These are phyloP conservation scores for Tolmerus cingulatus DNA, from an alignment of 2,888 invertebrate species.

Conservation along the genomic window DNA sequence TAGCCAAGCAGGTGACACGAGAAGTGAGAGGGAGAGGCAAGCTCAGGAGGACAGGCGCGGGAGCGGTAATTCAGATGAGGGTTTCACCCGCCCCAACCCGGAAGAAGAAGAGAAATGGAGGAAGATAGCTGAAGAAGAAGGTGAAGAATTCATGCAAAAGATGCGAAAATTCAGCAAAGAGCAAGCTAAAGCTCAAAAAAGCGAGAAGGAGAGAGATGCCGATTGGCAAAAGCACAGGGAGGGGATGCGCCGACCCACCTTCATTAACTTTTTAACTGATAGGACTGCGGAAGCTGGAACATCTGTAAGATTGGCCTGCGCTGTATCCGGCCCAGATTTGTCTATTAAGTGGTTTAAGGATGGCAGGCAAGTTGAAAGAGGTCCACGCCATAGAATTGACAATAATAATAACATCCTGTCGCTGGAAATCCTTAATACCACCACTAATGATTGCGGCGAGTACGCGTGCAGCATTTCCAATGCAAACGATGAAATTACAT, in stretches of 20 bases:
- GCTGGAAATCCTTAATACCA: slow-evolving; percentile 68
- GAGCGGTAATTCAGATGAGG: slow-evolving; percentile 58
- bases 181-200: slow-evolving; percentile 52
- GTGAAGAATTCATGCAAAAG: slow-evolving; percentile 60
- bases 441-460: slow-evolving; percentile 70
- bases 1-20: not conserved
- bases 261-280: slow-evolving; percentile 72
- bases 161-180: slow-evolving; percentile 60
- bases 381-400: slow-evolving; percentile 62
- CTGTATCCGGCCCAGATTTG: slow-evolving; percentile 77
- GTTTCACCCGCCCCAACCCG: slow-evolving; percentile 59
- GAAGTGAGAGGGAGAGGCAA: not conserved
- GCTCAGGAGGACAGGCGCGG: slow-evolving; percentile 54
- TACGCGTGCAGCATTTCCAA: slow-evolving; percentile 77
- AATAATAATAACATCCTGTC: slow-evolving; percentile 69
- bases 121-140: slow-evolving; percentile 60
- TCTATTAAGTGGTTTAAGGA: slow-evolving; percentile 80
- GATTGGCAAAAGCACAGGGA: slow-evolving; percentile 63
- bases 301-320: slow-evolving; percentile 79
- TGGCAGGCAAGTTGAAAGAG: slow-evolving; percentile 64
- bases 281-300: slow-evolving; percentile 78
- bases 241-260: slow-evolving; percentile 58
- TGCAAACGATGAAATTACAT: slow-evolving; percentile 74
- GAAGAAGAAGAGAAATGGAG: slow-evolving; percentile 60
- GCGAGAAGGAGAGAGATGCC: slow-evolving; percentile 60